A percentile compares a stretch with the other conserved stretches of the same genome.
Evolutionary conservation across 2,888 invertebrate species (phyloP).

Genomic region (Achlya flavicornis): DNA sequence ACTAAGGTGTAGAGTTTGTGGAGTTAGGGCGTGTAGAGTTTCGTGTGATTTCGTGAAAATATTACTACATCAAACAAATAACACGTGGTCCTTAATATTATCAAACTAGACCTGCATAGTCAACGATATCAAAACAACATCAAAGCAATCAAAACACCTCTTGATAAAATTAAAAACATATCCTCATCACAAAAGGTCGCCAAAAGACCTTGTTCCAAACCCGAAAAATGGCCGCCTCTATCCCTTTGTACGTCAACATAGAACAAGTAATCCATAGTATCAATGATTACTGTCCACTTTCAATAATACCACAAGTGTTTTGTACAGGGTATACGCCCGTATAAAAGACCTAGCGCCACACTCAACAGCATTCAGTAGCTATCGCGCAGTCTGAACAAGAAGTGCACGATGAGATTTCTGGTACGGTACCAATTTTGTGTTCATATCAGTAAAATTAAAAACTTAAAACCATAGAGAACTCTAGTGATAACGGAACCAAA

Average conservation of each 20-base stretch:
- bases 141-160: background rate
- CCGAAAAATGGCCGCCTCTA: constrained; percentile 27
- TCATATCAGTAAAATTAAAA: background rate
- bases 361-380: constrained; percentile 77
- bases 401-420: constrained; percentile 80
- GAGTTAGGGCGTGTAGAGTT: too few relatives aligned
- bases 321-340: constrained; percentile 50
- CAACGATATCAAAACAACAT: background rate
- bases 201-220: constrained; percentile 15
- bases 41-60: too few relatives aligned
- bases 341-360: constrained; percentile 65
- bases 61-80: too few relatives aligned
- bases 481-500: background rate
- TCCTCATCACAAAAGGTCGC: constrained; percentile 5
- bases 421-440: constrained; percentile 9
- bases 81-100: background rate
- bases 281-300: constrained; percentile 60
- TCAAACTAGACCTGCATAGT: background rate
- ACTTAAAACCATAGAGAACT: background rate
- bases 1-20: too few relatives aligned
- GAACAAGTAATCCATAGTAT: constrained; percentile 26
- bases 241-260: constrained; percentile 15
- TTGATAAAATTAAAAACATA: background rate
- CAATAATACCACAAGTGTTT: constrained; percentile 46
- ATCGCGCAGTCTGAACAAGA: constrained; percentile 77